phyloP scores from a whole-genome alignment of 2,797 vertebrate species.

The Sparus aurata region DNA sequence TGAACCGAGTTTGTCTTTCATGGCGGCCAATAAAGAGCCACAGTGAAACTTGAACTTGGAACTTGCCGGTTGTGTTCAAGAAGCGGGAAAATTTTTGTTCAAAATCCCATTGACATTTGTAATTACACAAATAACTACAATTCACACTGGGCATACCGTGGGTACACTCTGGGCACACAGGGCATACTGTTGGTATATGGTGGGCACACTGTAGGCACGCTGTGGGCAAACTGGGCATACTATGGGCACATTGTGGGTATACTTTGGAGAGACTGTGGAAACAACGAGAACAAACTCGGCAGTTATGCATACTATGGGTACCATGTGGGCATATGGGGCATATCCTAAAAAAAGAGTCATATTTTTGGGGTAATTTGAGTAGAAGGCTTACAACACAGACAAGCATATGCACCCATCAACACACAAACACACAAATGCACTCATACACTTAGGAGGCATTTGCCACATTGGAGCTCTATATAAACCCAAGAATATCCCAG shows the following conservation, averaged over 20 bases:
- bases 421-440: background rate
- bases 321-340: too few species aligned
- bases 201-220: background rate
- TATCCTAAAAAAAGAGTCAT: background rate
- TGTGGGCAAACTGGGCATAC: background rate
- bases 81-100: too few species aligned
- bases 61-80: too few species aligned
- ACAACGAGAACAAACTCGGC: too few species aligned
- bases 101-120: background rate
- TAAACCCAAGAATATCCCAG: constrained; percentile 46
- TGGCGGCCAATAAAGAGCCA: too few species aligned
- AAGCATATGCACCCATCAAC: background rate
- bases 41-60: too few species aligned
- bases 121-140: background rate
- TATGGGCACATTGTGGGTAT: too few species aligned
- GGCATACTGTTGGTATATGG: too few species aligned
- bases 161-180: background rate
- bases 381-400: background rate
- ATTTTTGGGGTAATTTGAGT: background rate
- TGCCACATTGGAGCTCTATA: constrained; percentile 35
- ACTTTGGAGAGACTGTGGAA: too few species aligned
- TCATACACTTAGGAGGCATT: constrained; percentile 21
- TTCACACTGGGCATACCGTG: too few species aligned
- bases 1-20: background rate
- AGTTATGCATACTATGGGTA: too few species aligned